Conservation (phyloP, 2,113 vertebrate species). For the Petrocephalus microphthalmus region DNA sequence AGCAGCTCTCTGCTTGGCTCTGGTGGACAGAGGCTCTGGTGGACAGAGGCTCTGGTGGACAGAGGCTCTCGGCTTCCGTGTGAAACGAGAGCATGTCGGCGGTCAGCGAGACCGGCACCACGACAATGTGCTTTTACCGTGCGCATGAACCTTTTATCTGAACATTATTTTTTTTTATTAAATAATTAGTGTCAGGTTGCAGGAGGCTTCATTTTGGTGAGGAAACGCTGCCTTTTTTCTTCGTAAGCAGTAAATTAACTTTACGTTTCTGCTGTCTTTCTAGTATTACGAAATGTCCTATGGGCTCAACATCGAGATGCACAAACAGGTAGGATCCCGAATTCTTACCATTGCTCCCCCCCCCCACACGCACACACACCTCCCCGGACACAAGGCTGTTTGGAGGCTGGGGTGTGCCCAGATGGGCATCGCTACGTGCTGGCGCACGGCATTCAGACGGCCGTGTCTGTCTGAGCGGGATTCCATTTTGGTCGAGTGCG, state of each 20-base stretch:
- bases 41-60: background rate
- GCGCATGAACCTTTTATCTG: background rate
- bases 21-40: background rate
- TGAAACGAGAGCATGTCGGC: no score
- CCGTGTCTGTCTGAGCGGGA: background rate
- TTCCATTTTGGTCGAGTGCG: background rate
- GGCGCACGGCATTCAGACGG: background rate
- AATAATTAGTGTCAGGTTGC: background rate
- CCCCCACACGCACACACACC: no score
- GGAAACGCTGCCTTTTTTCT: background rate
- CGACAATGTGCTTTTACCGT: background rate
- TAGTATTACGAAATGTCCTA: slow-evolving; percentile 84
- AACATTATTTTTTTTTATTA: background rate
- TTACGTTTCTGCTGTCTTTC: slow-evolving; percentile 25
- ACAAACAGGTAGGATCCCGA: slow-evolving; percentile 70
- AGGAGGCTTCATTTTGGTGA: background rate
- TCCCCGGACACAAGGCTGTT: background rate
- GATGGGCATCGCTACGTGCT: background rate
- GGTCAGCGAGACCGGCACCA: background rate
- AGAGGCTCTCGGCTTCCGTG: background rate
- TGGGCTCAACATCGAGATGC: slow-evolving; percentile 83
- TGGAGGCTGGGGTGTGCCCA: background rate
- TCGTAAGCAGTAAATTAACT: background rate
- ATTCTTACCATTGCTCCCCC: background rate
- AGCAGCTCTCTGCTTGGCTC: background rate